Base-by-base conservation (phyloP, 2,113 vertebrate genomes). In the Pholis gunnellus region DNA sequence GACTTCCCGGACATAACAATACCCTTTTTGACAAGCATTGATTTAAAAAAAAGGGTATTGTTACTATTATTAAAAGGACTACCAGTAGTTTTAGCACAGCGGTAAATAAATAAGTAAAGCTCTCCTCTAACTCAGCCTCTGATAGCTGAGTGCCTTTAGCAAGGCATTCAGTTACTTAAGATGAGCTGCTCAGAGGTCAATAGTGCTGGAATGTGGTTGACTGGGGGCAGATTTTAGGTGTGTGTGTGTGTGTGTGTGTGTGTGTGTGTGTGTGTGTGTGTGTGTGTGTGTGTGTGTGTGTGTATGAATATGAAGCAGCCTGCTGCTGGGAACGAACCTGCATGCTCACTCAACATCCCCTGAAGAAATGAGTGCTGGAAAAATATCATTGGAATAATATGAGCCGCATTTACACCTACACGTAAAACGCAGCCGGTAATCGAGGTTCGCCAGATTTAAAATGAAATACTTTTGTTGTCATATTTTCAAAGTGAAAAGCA, bases 141-240 rank as follows among this genome's bases (percentile, higher is more conserved):
- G 46, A 52, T 18, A 46, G 48, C 83, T 86, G 40, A 66, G 48
- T 63, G 46, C 71, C 82, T 63, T 60, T 29, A 81, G 85, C 56
- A 66, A 89, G 20, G 29, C 65, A 72, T 68, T 76, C 29, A 42
- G 76, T 65, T 79, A 70, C 67, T 85, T 71, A 29, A 75, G 52
- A 75, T 63, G 67, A 84, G 66, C 48, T 79, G 75, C 40, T 82
- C 46, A 71, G 61, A 84, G 90, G 91, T 91, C 88, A 89, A 64
- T 46, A 31, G 61, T 25, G 64, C 77, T 82, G 44, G 72, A 83
- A 79, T 90, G 61, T 65, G 25, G 29, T 75, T 67, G 82, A 77
- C 79, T 69, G 69, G 17, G 18, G 36, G 70, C 79, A 76, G 34
- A 73, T 74, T 60, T 29, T 57, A 74, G 67, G 59, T 80, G 60